Base-by-base conservation (phyloP, 2,113 vertebrate species). In the Poeciliopsis retropinna region DNA sequence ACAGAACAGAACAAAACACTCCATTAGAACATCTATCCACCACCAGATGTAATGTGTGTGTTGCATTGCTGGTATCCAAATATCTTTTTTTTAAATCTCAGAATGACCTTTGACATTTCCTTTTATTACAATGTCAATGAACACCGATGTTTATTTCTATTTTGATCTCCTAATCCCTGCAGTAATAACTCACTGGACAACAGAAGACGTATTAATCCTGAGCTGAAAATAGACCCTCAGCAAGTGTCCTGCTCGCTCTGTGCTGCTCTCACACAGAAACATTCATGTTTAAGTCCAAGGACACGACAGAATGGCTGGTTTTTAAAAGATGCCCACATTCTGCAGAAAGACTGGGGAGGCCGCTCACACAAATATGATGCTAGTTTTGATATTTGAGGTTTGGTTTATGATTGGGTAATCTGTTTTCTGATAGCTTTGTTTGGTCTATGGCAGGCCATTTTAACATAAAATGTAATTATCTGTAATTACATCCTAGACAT, bases 161-260 rank as follows among this genome's bases (percentile, higher is more conserved):
- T 30, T 25, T 57, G 29, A 70, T 70, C 30, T 39, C 51, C 11
- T 5, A 70, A 62, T 44, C 60, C 9, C 27, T 15, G 11, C 37
- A 22, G 10, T 19, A 30, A 39, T 17, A 61, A 39, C n/a, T 61
- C 32, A 30, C 28, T 47, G 17, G 10, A 70, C 54, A 13, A 60
- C 47, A n/a, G 13, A 41, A 41, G 41, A 44, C 30, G 17, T 13
- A 25, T 25, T 72, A 72, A 72, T 47, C 70, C 60, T 62, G 70
- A 62, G 60, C 70, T 72, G 57, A 73, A 51, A 64, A 29, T 63
- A 22, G 14, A 32, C 22, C 30, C 9, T 14, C 19, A 51, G 37
- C 25, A 34, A 37, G 7, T 5, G 41, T 25, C 5, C 19, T 25
- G 51, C 5, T 57, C 51, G 8, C 22, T 57, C 22, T 57, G 51